Conservation (phyloP, 2,888 invertebrate species). For the Sarcophaga caerulescens region DNA sequence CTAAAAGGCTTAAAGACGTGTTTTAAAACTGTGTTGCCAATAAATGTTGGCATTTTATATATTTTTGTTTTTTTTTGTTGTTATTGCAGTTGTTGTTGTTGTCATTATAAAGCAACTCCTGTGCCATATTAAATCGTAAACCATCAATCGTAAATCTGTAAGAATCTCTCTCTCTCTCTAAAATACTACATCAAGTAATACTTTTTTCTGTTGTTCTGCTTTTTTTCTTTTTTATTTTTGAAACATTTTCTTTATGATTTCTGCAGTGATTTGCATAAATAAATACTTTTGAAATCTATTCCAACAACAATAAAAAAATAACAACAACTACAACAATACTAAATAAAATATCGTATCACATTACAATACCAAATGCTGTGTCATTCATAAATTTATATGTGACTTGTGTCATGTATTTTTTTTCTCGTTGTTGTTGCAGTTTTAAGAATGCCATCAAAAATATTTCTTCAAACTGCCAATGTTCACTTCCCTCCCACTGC, state of each 20-base stretch:
- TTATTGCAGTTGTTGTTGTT: background rate
- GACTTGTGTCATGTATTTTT: slow-evolving; percentile 26
- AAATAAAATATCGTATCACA: background rate
- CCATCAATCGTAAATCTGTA: slow-evolving; percentile 58
- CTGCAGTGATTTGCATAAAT: slow-evolving; percentile 71
- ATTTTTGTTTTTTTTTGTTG: background rate
- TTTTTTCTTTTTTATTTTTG: background rate
- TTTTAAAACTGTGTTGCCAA: slow-evolving; percentile 49
- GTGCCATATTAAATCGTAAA: slow-evolving; percentile 40
- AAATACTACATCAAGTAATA: slow-evolving; percentile 31
- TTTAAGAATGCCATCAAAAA: slow-evolving; percentile 56
- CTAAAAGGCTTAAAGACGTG: slow-evolving; percentile 21
- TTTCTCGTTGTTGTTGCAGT: slow-evolving; percentile 15
- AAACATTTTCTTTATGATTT: slow-evolving; percentile 65
- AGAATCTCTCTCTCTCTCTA: background rate
- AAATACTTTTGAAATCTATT: slow-evolving; percentile 41
- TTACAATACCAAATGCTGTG: slow-evolving; percentile 37
- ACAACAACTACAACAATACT: background rate
- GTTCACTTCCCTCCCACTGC: background rate
- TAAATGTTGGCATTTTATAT: slow-evolving; percentile 40
- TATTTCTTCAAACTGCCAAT: slow-evolving; percentile 19
- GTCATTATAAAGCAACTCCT: background rate
- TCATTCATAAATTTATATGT: slow-evolving; percentile 52
- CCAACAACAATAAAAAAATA: too few relatives aligned
- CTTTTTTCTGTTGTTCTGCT: background rate